Base-by-base conservation (phyloP, 2,888 invertebrate genomes). In the Pachycephus smyrnensis region DNA sequence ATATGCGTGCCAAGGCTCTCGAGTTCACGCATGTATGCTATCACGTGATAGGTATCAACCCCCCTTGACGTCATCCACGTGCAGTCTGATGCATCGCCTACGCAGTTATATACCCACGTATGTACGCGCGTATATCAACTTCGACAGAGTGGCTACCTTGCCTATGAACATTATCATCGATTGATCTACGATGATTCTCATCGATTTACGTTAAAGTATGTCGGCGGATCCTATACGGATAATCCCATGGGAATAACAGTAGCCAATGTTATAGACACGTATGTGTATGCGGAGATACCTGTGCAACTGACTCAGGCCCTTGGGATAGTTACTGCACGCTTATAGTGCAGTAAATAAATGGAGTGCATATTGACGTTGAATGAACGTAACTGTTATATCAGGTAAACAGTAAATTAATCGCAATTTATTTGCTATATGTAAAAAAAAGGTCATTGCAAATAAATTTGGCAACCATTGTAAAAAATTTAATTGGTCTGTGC, bases 1-100 rank as follows among this genome's bases (percentile, higher is more conserved):
- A 71, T 79, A 82, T 82, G 81, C 81, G 82, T 82, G 82, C 82
- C 82, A 82, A 82, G 82, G 82, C 82, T 80, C 81, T 80, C 81
- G 76, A 77, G 81, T 82, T 55, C 79, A 76, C 68, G 69, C 71
- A 32, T 71, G 4, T 33, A 33, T 71, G 15, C 33, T 69, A 79
- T 79, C 81, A 77, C 79, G 81, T 82, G 81, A 81, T 81, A 78
- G 82, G 81, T 82, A 80, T 78, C 82, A 76, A 80, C 80, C 79
- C 75, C 9, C 79, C 76, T 75, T 81, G 80, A 82, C 82, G 82
- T 82, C 80, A 82, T 80, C 80, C 81, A 82, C 82, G 82, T 77
- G 81, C 68, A 68, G 71, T 37, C 40, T 15, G 36, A 37, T 71
- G 69, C 75, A 76, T 73, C 75, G 35, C 68, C 78, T 80, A 79